Percentiles rank a stretch among this genome's conserved stretches.
phyloP scores from a whole-genome alignment of 2,888 invertebrate genomes.

The Drosophila demipolita region DNA sequence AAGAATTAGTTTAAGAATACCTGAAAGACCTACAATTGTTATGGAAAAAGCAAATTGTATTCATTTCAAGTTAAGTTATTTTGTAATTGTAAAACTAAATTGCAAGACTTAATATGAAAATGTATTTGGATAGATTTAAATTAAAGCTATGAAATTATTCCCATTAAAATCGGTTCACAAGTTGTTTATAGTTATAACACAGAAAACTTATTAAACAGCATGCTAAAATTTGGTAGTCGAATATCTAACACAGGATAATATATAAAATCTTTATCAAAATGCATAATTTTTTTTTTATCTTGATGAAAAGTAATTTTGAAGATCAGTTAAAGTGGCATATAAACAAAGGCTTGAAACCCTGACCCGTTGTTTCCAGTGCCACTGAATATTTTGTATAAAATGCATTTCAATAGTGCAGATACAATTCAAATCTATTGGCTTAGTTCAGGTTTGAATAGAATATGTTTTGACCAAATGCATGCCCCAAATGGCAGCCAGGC shows the following conservation, averaged over 20 bases:
- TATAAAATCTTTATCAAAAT: background rate
- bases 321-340: background rate
- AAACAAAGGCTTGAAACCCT: background rate
- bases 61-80: background rate
- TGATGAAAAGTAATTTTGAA: background rate
- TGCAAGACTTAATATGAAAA: background rate
- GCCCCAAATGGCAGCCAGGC: slow-evolving; percentile 29
- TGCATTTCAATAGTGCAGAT: slow-evolving; percentile 35
- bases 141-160: background rate
- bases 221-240: background rate
- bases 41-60: background rate
- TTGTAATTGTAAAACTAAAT: background rate
- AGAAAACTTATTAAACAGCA: background rate
- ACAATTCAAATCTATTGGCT: slow-evolving; percentile 25
- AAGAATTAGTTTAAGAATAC: background rate
- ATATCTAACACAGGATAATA: background rate
- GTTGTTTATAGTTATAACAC: background rate
- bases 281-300: background rate
- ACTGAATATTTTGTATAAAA: slow-evolving; percentile 19
- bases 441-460: slow-evolving; percentile 31
- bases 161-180: background rate
- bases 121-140: background rate
- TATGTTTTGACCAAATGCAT: slow-evolving; percentile 37
- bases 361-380: slow-evolving; percentile 1
- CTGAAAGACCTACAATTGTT: background rate